Conservation (phyloP, 2,113 vertebrate genomes). For the Rattus rattus region DNA sequence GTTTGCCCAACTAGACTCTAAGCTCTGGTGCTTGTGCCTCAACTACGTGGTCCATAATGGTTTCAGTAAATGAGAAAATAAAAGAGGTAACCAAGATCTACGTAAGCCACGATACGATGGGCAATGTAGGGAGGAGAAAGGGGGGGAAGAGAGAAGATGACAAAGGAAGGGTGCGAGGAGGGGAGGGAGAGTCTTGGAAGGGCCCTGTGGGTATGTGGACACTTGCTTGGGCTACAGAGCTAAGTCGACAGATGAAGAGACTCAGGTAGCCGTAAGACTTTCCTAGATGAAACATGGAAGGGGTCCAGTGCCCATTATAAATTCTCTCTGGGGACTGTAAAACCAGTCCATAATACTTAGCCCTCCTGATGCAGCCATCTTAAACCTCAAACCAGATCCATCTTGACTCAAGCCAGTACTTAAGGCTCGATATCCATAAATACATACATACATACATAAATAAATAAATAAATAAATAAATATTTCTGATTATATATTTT, state of each 20-base stretch:
- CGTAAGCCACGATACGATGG: rapidly evolving
- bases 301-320: not conserved
- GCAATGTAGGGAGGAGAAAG: not conserved
- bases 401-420: not conserved
- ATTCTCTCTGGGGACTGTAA: not conserved
- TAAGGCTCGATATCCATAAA: not conserved
- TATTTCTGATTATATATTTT: not conserved
- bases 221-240: not conserved
- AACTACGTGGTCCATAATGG: not conserved
- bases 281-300: not conserved
- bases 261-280: not conserved
- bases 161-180: not conserved
- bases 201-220: rapidly evolving
- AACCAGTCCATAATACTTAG: not conserved
- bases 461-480: not conserved
- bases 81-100: rapidly evolving
- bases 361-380: not conserved
- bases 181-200: not conserved
- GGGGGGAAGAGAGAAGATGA: no score
- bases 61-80: not conserved
- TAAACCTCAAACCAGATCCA: not conserved
- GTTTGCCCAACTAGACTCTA: not conserved
- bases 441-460: not conserved
- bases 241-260: not conserved
- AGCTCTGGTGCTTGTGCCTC: not conserved